Evolutionary conservation across 2,113 vertebrate genomes (phyloP), one percentile per base, ranked within the genome.

Genomic region (Megaceryle torquata): DNA sequence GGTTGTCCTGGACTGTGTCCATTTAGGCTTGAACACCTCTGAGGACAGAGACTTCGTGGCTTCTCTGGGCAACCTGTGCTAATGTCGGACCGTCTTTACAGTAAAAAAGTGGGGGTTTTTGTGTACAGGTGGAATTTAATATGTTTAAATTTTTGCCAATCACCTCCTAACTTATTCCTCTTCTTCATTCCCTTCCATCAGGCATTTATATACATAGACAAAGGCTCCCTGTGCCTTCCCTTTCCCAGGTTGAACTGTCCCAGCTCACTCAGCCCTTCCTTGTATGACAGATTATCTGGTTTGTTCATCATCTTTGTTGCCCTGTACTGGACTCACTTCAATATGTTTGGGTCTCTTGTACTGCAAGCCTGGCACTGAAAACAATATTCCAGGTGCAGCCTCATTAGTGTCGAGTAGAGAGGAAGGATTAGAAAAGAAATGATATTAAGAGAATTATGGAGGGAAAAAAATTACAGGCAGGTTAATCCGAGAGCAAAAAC

Each of bases 271-370:
- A 37, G 33, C 3, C 4, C 50, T 31, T 64, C 7, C 39, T 8
- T 0, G 0, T 24, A 15, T 18, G 28, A 19, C 16, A 78, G 13
- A 59, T 46, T 15, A 4, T 90, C 19, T 11, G n/a, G 14, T 57
- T 48, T 0, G 0, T 41, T 68, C 80, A 51, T 31, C 24, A n/a
- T n/a, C 14, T 41, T 72, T 53, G 19, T 77, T 44, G 11, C 5
- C 18, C 24, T 54, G 9, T 12, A 24, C 5, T 86, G 35, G 37
- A 68, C 33, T 60, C 0, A 0, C 10, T 53, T 12, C 28, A 11
- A 4, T 20, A 15, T 37, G 21, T 41, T 24, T 3, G 1, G 22
- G 5, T 39, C 31, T 59, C n/a, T 51, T 54, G 14, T 13, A 24
- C 5, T 37, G 14, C 24, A 69, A 37, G 12, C 8, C 8, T 33